These are phyloP conservation scores for Leptodirus hochenwartii DNA, from an alignment of 2,888 invertebrate genomes.

Conservation along the genomic window DNA sequence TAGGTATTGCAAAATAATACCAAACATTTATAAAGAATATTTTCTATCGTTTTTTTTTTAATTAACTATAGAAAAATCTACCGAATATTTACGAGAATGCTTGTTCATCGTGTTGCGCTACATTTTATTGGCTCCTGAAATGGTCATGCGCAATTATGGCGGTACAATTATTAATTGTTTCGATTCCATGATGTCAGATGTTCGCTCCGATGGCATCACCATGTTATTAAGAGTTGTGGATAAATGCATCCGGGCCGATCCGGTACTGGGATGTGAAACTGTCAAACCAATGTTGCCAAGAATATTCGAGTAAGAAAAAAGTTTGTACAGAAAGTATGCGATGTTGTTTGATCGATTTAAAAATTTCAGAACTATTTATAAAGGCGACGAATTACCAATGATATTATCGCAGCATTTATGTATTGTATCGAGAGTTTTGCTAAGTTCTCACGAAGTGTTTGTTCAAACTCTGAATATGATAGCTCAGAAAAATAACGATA, in stretches of 20 bases:
- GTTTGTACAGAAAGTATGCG: constrained; percentile 5
- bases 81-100: constrained; percentile 63
- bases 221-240: constrained; percentile 58
- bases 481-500: constrained; percentile 27
- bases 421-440: constrained; percentile 58
- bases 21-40: constrained; percentile 1
- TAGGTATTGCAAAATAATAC: constrained; percentile 32
- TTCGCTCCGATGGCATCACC: constrained; percentile 54
- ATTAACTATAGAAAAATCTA: constrained; percentile 47
- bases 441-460: constrained; percentile 48
- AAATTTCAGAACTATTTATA: constrained; percentile 40
- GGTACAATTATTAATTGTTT: constrained; percentile 48
- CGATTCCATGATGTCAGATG: constrained; percentile 56
- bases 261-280: constrained; percentile 52
- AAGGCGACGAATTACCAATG: constrained; percentile 51
- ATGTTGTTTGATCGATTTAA: constrained; percentile 1
- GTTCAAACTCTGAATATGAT: constrained; percentile 35
- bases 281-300: constrained; percentile 43
- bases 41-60: constrained; percentile 5
- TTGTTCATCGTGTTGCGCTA: constrained; percentile 71
- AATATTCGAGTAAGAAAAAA: constrained; percentile 34
- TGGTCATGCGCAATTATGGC: constrained; percentile 56
- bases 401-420: constrained; percentile 62
- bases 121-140: constrained; percentile 57
- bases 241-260: constrained; percentile 54